Evolutionary conservation across 1,140 invertebrate species (phyloP).

Genomic region (Phenacoccus solenopsis): DNA sequence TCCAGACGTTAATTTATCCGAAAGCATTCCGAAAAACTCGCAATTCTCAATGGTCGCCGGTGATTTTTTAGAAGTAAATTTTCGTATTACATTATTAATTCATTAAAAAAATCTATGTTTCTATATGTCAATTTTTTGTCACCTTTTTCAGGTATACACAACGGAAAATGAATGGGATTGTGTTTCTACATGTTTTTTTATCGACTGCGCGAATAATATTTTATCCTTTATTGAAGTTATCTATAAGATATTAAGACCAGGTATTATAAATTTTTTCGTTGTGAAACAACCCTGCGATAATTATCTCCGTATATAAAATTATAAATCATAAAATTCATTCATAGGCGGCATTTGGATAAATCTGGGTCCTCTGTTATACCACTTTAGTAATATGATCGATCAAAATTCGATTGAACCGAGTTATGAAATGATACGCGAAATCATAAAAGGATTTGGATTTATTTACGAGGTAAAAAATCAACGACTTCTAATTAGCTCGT

Average conservation of each 20-base stretch:
- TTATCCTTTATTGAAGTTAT: constrained; percentile 91
- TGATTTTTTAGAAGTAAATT: constrained; percentile 68
- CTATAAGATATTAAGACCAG: constrained; percentile 76
- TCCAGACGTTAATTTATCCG: constrained; percentile 75
- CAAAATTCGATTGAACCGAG: constrained; percentile 90
- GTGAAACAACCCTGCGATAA: not conserved
- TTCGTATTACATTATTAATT: not conserved
- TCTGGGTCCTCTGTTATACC: constrained; percentile 86
- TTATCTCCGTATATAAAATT: too few relatives aligned
- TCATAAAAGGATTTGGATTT: constrained; percentile 80
- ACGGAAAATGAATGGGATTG: constrained; percentile 73
- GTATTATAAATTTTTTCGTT: constrained; percentile 25
- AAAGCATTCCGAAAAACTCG: constrained; percentile 41
- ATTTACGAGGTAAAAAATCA: constrained; percentile 52
- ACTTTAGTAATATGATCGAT: constrained; percentile 77
- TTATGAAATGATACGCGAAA: constrained; percentile 67
- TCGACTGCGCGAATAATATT: constrained; percentile 94
- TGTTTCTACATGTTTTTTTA: constrained; percentile 93
- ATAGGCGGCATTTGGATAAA: constrained; percentile 74
- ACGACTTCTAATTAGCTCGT: too few relatives aligned
- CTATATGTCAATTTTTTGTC: not conserved
- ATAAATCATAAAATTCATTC: too few relatives aligned
- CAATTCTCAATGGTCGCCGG: constrained; percentile 94
- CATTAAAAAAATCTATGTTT: too few relatives aligned
- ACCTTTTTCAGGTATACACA: constrained; percentile 58